Conservation (phyloP, 2,888 invertebrate genomes). For the Biston stratarius region DNA sequence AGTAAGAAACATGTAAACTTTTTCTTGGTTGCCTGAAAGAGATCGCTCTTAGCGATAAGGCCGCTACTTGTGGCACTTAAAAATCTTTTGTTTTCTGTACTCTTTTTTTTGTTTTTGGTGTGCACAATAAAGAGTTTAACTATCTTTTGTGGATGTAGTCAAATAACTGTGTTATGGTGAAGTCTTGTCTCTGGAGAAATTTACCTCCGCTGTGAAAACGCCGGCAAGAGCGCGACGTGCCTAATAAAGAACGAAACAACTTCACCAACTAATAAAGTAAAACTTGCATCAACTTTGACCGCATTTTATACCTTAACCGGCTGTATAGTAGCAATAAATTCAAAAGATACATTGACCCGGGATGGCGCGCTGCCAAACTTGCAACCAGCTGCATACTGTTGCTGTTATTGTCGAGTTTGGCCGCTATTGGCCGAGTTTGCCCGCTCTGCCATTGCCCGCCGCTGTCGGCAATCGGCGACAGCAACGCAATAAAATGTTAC, state of each 20-base stretch:
- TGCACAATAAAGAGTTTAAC: no score
- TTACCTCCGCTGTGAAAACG: not conserved
- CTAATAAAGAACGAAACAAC: not conserved
- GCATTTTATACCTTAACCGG: constrained; percentile 8
- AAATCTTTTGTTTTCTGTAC: no score
- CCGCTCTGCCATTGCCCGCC: not conserved
- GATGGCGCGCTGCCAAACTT: constrained; percentile 4
- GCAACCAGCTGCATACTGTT: constrained; percentile 11
- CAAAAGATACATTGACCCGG: constrained; percentile 6
- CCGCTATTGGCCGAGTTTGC: not conserved
- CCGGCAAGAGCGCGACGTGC: not conserved
- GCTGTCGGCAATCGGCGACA: not conserved
- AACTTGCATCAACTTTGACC: constrained; percentile 17
- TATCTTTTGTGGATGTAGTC: no score
- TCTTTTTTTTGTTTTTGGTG: no score
- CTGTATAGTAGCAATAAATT: constrained; percentile 1
- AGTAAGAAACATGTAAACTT: no score
- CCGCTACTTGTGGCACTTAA: no score
- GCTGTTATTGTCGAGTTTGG: constrained; percentile 14
- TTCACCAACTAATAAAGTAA: not conserved
- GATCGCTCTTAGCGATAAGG: no score
- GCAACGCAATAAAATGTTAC: constrained; percentile 6
- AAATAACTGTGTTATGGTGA: no score
- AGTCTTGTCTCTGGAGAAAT: no score
- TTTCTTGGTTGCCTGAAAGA: no score